Evolutionary conservation across 2,888 invertebrate species (phyloP), one percentile per base, ranked within the genome.

Genomic region (Drosophila buzzatii): DNA sequence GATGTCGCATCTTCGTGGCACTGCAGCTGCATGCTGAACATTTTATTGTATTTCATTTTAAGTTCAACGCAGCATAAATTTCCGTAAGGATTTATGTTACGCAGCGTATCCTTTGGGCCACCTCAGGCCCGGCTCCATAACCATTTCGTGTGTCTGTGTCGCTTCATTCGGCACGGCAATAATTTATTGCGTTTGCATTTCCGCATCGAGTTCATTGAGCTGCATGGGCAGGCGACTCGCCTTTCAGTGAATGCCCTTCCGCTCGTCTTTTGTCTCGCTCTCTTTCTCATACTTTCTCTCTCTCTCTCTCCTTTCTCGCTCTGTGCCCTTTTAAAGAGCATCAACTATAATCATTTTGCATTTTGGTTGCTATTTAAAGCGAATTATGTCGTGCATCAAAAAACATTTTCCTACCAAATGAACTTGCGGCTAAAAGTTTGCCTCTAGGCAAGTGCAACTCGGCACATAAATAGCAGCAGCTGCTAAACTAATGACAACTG

Each of bases 1-100:
- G 20, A 31, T 53, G 56, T 35, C 47, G 63, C 69, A 66, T 78
- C 78, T 79, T 73, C 64, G 53, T 49, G 68, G 65, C 79, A 73
- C 23, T 74, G 72, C 72, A 52, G 72, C 67, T 75, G 80, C 82
- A 72, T 18, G 47, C 42, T 55, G 65, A 64, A 72, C 69, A 86
- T 81, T 83, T 88, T 85, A 85, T 85, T 85, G 88, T 88, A 85
- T 87, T 85, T 81, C 83, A 71, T 85, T 88, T 85, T 83, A 83
- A 88, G 88, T 85, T 85, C 85, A 85, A 88, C 83, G 83, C 77
- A 74, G 88, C 79, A 85, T 85, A 85, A 85, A 85, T 85, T 85
- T 83, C 35, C 69, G 61, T 66, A 85, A 77, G 81, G 83, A 88
- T 88, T 88, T 85, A 88, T 88, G 85, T 73, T 79, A 73, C 69